Base-by-base conservation (phyloP, 2,888 invertebrate species). In the Eledone cirrhosa region DNA sequence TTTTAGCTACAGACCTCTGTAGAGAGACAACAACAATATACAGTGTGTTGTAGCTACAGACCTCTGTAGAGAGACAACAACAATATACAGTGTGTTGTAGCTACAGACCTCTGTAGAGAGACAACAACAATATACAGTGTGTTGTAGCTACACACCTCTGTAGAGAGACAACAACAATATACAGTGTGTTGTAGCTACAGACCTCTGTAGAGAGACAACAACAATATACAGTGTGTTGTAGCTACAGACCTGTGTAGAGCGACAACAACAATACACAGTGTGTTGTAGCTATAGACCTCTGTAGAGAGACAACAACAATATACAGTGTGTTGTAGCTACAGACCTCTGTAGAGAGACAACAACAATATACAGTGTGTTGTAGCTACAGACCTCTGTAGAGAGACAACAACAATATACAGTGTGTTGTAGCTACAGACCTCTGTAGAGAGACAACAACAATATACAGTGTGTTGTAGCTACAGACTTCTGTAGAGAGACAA, bases 201-300 rank as follows among this genome's bases (percentile, higher is more conserved):
- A 19, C 86, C 86, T 78, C 87, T 87, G 83, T 16, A 82, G 83
- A n/a, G 48, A 31, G 41, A 41, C 41, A 41, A 3, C 41, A 41
- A n/a, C n/a, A n/a, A n/a, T n/a, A n/a, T n/a, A n/a, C n/a, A n/a
- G n/a, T n/a, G n/a, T n/a, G n/a, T n/a, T n/a, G n/a, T n/a, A n/a
- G n/a, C n/a, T 86, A 86, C 41, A 87, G 81, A 19, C 86, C 86
- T 78, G 86, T 87, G 83, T 16, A 82, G 83, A n/a, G 48, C n/a
- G 41, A 41, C 41, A 41, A 3, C 41, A 41, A n/a, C n/a, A n/a
- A n/a, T n/a, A n/a, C n/a, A n/a, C n/a, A n/a, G n/a, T n/a, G n/a
- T n/a, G n/a, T n/a, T n/a, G n/a, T n/a, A n/a, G n/a, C n/a, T 86
- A 86, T 41, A 87, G 81, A 19, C 86, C 86, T 78, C 87, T 87